Base-by-base conservation (phyloP, 37 sponge, comb jelly and placozoan genomes). In the Chondrosia reniformis region DNA sequence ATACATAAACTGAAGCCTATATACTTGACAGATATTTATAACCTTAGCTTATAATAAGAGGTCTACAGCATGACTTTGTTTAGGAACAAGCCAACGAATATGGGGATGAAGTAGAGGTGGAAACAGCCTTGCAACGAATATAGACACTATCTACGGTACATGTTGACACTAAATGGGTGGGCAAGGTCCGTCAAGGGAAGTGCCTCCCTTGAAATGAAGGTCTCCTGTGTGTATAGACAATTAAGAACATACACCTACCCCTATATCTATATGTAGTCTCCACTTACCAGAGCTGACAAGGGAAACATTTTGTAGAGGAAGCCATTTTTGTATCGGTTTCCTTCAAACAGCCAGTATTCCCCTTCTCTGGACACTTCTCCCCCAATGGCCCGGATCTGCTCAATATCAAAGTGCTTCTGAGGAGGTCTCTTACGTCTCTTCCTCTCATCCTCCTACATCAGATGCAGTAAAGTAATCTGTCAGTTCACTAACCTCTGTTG, bases 221-320 rank as follows among this genome's bases (percentile, higher is more conserved):
- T n/a, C n/a, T n/a, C n/a, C n/a, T n/a, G n/a, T n/a, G n/a, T n/a
- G n/a, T n/a, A n/a, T n/a, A n/a, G n/a, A n/a, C n/a, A n/a, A n/a
- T n/a, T n/a, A n/a, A n/a, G n/a, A n/a, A n/a, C n/a, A n/a, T 28
- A 56, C 58, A 8, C 58, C 58, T 28, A 49, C 54, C 54, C 54
- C 54, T 49, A n/a, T 15, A 49, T 15, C 54, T 15, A 12, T 49
- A 12, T 19, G 25, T 56, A n/a, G 27, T 28, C 36, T 36, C 31
- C 41, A 74, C 92, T 83, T 69, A 96, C 89, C 30, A 98, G 81
- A 30, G 96, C 99, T 9, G 84, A 74, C 87, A 92, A 88, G 46
- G 81, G 80, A 67, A 95, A 91, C 67, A 80, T 86, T 77, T 98
- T 98, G 84, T 88, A 95, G 69, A 98, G 82, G 80, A 95, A 98